Base-by-base conservation (phyloP, 2,113 vertebrate species). In the Seriola aureovittata region DNA sequence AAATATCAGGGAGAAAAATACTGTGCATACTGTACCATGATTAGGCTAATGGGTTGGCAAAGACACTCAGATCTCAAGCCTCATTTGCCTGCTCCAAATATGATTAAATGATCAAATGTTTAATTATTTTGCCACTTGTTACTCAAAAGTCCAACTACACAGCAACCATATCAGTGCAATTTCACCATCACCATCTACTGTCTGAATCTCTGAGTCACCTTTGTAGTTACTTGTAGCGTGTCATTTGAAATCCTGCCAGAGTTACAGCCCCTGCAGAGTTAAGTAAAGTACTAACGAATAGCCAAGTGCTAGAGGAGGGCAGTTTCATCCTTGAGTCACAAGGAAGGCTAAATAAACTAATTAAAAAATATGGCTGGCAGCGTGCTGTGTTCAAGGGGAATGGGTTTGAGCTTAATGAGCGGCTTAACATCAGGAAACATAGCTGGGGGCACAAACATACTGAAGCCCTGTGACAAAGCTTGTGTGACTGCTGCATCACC, bases 271-370 rank as follows among this genome's bases (percentile, higher is more conserved):
- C 90, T 85, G 82, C 85, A 81, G 81, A 88, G 79, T 82, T 57
- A 69, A 84, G 63, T 58, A 81, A 91, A 88, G 70, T 42, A 50
- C 81, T 79, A 69, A 84, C 46, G 76, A 88, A 89, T 81, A 78
- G 81, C 84, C 55, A 69, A 80, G 72, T 89, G 81, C 46, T 79
- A 74, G 84, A 91, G 84, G 88, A 92, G 90, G 91, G 86, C 83
- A 87, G 85, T 57, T 85, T 85, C 81, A 89, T 92, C 82, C 89
- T 84, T 88, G 89, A 93, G 90, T 90, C 90, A 87, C 73, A 85
- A 91, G 80, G 84, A 92, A 79, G 83, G 85, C 91, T 93, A 92
- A 93, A 93, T 91, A 93, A 95, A 94, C 92, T 90, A 94, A 95
- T 95, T 94, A 93, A 91, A 92, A 91, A 94, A 90, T 87, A 92